A percentile compares a stretch with the other conserved stretches of the same genome.
Evolutionary conservation across 2,113 vertebrate genomes (phyloP).

Genomic region (Taxidea taxus): DNA sequence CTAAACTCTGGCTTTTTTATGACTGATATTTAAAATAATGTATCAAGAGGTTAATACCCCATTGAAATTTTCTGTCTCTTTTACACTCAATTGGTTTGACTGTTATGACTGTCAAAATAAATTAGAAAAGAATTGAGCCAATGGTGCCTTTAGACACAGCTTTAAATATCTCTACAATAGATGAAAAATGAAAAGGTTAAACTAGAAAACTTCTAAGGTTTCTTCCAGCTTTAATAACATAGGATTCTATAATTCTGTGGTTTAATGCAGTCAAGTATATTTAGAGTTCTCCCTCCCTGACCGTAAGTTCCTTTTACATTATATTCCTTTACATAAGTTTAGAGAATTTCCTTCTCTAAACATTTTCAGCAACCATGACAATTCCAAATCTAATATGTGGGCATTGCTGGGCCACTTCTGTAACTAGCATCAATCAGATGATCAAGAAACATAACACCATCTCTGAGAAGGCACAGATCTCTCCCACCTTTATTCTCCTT

Average conservation of each 20-base stretch:
- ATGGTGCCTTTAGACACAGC: conserved; percentile 47
- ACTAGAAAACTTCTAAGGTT: conserved; percentile 53
- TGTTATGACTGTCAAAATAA: conserved; percentile 54
- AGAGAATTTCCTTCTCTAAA: conserved; percentile 42
- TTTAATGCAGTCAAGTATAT: conserved; percentile 25
- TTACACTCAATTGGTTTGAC: conserved; percentile 59
- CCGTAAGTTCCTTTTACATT: background rate
- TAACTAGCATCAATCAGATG: background rate
- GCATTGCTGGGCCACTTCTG: background rate
- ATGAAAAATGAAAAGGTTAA: conserved; percentile 64
- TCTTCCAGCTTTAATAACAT: conserved; percentile 32
- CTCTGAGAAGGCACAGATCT: background rate
- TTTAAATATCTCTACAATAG: conserved; percentile 44
- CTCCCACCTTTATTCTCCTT: background rate
- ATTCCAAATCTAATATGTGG: background rate
- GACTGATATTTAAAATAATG: conserved; percentile 58
- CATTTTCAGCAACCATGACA: background rate
- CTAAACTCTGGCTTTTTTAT: conserved; percentile 50
- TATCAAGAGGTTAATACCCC: conserved; percentile 60
- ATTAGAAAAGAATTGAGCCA: conserved; percentile 59
- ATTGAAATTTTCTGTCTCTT: conserved; percentile 57
- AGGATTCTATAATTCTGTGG: conserved; percentile 24
- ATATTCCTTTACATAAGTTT: background rate
- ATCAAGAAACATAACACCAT: background rate
- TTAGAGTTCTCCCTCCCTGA: conserved; percentile 5